phyloP scores from a whole-genome alignment of 1,140 invertebrate genomes.

The Belonocnema kinseyi region DNA sequence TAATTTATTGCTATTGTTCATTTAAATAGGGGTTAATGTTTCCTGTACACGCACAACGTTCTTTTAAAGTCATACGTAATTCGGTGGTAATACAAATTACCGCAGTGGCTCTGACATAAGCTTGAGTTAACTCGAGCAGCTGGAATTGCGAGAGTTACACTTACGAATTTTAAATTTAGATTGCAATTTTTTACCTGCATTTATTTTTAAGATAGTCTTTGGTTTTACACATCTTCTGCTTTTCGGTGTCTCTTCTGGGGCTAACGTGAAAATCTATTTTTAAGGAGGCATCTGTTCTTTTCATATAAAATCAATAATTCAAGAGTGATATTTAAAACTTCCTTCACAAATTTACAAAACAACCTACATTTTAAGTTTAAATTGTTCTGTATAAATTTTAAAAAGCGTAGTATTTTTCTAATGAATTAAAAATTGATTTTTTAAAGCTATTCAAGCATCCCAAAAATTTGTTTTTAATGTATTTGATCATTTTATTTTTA shows the following conservation, averaged over 20 bases:
- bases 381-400: too few species aligned
- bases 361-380: too few species aligned
- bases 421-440: too few species aligned
- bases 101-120: not conserved
- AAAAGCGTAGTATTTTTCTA: too few species aligned
- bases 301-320: too few species aligned
- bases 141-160: not conserved
- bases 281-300: not conserved
- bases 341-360: too few species aligned
- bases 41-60: not conserved
- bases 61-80: not conserved
- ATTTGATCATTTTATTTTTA: too few species aligned
- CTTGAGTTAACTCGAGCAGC: not conserved
- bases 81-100: not conserved
- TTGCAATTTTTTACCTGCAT: not conserved
- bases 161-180: not conserved
- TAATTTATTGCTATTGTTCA: too few species aligned
- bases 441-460: too few species aligned
- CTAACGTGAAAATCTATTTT: not conserved
- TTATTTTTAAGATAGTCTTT: not conserved
- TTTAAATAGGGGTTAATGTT: too few species aligned
- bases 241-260: not conserved
- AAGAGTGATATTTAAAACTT: too few species aligned
- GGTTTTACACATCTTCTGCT: not conserved
- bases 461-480: too few species aligned